Base-by-base conservation (phyloP, 2,797 vertebrate genomes). In the Lagocephalus sceleratus region DNA sequence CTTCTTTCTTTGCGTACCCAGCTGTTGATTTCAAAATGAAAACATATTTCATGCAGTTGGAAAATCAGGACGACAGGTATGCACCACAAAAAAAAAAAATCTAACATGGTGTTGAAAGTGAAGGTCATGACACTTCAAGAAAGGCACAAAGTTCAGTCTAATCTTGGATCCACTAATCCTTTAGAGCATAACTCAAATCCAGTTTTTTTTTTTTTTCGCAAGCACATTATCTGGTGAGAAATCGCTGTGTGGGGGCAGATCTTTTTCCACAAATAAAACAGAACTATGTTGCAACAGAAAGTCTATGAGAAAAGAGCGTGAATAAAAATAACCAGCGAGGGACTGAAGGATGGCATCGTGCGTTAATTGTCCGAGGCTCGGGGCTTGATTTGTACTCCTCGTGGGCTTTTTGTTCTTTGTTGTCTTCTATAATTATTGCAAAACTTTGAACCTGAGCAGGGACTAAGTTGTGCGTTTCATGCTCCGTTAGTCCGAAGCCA, bases 211-310 rank as follows among this genome's bases (percentile, higher is more conserved):
- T 17, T 17, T 57, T 19, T 54, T 40, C n/a, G n/a, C 43, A 38
- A 56, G 20, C 14, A 39, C 50, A 47, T 61, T 47, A 25, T 53
- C 57, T 42, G 29, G 35, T 12, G 52, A 47, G 19, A 54, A 42
- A 53, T 39, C 48, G 48, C 38, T 1, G 16, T 20, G 48, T 47
- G 65, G 32, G 0, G 1, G 40, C 14, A 44, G 32, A 56, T 5
- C 22, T 2, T 41, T 38, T 17, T 54, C 19, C 42, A 61, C 20
- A 67, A 55, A 66, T 39, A 50, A 56, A 57, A 50, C 20, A 44
- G 22, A 43, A 35, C 50, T 47, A 58, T 40, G 17, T 41, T 66
- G 16, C 58, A 64, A 51, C 5, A 26, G 23, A 43, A 63, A 32
- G 2, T 45, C 6, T 6, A n/a, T n/a, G 40, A 14, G 41, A 20